These are phyloP conservation scores for Spodoptera picta DNA, from an alignment of 2,888 invertebrate species.

Conservation along the genomic window DNA sequence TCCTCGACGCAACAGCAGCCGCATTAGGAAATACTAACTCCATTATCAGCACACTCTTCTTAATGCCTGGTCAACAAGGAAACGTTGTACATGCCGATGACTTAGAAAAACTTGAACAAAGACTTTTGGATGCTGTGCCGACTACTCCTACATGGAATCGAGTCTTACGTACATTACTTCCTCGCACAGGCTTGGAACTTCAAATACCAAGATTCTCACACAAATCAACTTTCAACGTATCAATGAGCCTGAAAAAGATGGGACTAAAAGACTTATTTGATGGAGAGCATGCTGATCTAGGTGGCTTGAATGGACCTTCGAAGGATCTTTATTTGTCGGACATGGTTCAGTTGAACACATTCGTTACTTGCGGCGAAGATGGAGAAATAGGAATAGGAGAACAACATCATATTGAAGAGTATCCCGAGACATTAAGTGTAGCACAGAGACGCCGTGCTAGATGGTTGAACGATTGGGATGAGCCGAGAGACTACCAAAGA, in stretches of 20 bases:
- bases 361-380: slow-evolving; percentile 94
- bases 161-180: slow-evolving; percentile 92
- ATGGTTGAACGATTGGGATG: slow-evolving; percentile 85
- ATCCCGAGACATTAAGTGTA: slow-evolving; percentile 90
- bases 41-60: slow-evolving; percentile 93
- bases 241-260: slow-evolving; percentile 93
- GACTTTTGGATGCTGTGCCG: slow-evolving; percentile 91
- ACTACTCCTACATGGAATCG: slow-evolving; percentile 92
- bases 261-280: slow-evolving; percentile 94
- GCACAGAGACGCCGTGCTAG: slow-evolving; percentile 77
- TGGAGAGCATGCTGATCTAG: slow-evolving; percentile 93
- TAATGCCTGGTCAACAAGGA: slow-evolving; percentile 96
- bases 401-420: slow-evolving; percentile 94
- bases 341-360: slow-evolving; percentile 94
- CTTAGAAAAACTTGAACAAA: slow-evolving; percentile 92
- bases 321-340: slow-evolving; percentile 95
- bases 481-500: slow-evolving; percentile 90
- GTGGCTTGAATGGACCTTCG: slow-evolving; percentile 93
- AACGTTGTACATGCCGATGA: slow-evolving; percentile 94
- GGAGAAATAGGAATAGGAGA: slow-evolving; percentile 91
- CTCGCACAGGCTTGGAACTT: slow-evolving; percentile 93
- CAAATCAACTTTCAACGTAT: slow-evolving; percentile 94
- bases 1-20: slow-evolving; percentile 94
- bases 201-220: slow-evolving; percentile 95
- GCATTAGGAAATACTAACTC: slow-evolving; percentile 92